phyloP scores from a whole-genome alignment of 35 echinoderm and acorn worm species.

The Ophiothrix spiculata region DNA sequence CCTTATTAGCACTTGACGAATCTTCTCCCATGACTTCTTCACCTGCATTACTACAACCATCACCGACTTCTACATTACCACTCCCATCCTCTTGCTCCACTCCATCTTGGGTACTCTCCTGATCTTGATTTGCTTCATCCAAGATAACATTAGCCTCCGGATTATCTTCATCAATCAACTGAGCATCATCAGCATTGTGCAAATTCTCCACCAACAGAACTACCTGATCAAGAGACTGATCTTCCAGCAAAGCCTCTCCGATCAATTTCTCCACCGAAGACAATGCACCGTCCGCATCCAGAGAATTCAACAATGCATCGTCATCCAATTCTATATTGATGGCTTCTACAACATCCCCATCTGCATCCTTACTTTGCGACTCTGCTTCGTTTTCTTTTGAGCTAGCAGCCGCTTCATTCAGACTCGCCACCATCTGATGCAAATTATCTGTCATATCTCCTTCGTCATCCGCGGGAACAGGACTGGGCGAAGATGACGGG shows the following conservation, averaged over 20 bases:
- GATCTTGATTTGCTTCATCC: too few species aligned
- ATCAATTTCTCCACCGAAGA: background rate
- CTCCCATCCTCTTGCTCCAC: too few species aligned
- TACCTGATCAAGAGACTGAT: background rate
- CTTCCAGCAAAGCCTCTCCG: background rate
- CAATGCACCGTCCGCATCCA: background rate
- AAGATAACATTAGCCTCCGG: too few species aligned
- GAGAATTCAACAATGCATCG: background rate
- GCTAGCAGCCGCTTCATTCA: conserved; percentile 10
- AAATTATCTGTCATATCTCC: conserved; percentile 2
- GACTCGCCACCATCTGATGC: conserved; percentile 21
- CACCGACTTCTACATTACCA: background rate
- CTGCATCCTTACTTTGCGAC: background rate
- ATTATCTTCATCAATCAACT: background rate
- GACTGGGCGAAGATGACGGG: background rate
- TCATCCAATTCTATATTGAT: conserved; percentile 8
- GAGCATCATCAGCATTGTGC: background rate
- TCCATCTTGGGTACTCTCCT: too few species aligned
- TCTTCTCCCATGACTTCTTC: too few species aligned
- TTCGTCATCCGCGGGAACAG: background rate
- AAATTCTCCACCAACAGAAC: background rate
- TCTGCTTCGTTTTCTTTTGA: background rate
- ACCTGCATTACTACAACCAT: background rate
- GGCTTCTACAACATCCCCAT: background rate
- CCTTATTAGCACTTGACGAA: too few species aligned